Base-by-base conservation (phyloP, 2,888 invertebrate species). In the Dasysyrphus albostriatus region DNA sequence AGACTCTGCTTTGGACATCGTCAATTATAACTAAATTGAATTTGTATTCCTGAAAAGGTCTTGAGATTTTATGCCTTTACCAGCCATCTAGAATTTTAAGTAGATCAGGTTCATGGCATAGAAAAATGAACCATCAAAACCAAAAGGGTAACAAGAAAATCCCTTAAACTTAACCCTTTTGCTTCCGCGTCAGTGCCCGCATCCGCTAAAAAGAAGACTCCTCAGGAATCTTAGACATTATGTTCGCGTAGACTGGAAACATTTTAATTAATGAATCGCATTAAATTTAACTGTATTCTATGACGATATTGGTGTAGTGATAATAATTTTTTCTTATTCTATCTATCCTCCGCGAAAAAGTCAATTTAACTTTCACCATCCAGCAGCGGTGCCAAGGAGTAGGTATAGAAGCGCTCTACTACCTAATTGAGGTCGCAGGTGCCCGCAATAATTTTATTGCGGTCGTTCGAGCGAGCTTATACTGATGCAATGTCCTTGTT, bases 191-290 rank as follows among this genome's bases (percentile, higher is more conserved):
- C 78, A 83, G 72, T 73, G 49, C 67, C 32, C 73, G 19, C 32
- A 59, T 34, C 37, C 44, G 24, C 61, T 44, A 44, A 47, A 65
- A 32, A 65, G 9, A 42, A 37, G 34, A 49, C 69, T 61, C 44
- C 24, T 37, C 16, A 37, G 49, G 76, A 67, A 54, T 76, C 67
- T 61, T 51, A 59, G 59, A 69, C 76, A 80, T 80, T 80, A 63
- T 56, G 67, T 44, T 72, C 76, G 47, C 51, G 78, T 65, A 78
- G 82, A 77, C 56, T 65, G 58, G 61, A 72, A 65, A 72, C 65
- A 82, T 77, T 78, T 83, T 87, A 87, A 87, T 87, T 87, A 87
- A 87, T 87, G 87, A 83, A 83, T 83, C 82, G 78, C 87, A 87
- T 87, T 87, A 83, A 87, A 75, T 75, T 83, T 87, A 65, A 87